These are phyloP conservation scores for Nyctalus aviator DNA, from an alignment of 2,797 vertebrate genomes.

Conservation along the genomic window DNA sequence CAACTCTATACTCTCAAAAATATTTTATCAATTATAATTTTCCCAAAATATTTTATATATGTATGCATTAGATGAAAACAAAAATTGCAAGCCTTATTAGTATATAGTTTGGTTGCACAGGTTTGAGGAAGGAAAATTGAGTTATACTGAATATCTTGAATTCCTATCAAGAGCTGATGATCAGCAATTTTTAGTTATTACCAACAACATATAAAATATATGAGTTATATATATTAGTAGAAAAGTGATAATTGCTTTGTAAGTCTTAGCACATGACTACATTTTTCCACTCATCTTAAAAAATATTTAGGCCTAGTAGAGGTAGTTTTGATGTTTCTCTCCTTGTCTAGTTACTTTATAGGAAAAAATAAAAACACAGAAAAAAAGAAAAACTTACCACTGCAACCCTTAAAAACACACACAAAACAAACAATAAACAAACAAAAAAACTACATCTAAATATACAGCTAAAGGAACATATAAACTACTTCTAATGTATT, in stretches of 20 bases:
- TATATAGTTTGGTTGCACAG: neutral
- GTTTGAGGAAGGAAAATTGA: neutral
- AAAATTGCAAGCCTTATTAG: neutral
- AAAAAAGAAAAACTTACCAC: neutral
- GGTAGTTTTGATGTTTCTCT: accelerated
- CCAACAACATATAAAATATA: neutral
- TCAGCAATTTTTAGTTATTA: neutral
- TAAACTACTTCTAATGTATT: neutral
- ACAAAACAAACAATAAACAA: too few species aligned
- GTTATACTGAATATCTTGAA: neutral
- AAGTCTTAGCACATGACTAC: neutral
- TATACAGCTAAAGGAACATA: neutral
- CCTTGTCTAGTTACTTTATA: neutral
- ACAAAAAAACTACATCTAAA: neutral
- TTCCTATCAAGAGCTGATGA: neutral
- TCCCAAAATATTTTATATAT: neutral
- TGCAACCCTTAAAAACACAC: neutral
- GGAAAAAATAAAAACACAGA: neutral
- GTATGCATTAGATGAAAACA: neutral
- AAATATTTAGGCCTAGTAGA: neutral
- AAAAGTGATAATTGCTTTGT: neutral
- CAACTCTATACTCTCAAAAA: neutral
- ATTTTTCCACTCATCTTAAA: neutral
- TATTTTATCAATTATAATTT: neutral
- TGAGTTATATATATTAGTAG: neutral